Conservation (phyloP, 2,113 vertebrate species). For the Ariopsis seemanni region DNA sequence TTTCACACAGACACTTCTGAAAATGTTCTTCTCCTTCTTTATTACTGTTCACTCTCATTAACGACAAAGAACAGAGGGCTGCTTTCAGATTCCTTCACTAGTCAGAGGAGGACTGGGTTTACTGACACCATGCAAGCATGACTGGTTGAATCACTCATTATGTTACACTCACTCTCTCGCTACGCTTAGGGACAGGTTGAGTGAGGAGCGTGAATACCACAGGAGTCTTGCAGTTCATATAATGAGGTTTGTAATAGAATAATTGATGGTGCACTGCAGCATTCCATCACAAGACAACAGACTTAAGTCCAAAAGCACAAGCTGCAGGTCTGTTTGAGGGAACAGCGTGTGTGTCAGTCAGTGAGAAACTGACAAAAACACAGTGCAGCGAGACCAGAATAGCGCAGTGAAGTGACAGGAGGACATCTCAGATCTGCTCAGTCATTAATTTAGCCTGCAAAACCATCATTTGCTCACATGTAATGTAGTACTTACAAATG, state of each 20-base stretch:
- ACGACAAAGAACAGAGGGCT: slow-evolving; percentile 20
- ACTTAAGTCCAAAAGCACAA: neutral
- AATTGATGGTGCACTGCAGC: slow-evolving; percentile 44
- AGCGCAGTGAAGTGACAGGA: neutral
- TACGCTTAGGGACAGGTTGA: slow-evolving; percentile 16
- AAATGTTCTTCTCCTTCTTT: slow-evolving; percentile 2
- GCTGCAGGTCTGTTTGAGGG: slow-evolving; percentile 27
- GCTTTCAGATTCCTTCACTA: slow-evolving; percentile 26
- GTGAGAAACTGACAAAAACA: slow-evolving; percentile 41
- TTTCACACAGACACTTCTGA: slow-evolving; percentile 12
- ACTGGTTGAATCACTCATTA: slow-evolving; percentile 24
- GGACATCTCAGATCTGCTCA: slow-evolving; percentile 1
- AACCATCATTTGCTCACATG: neutral
- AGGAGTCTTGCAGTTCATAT: slow-evolving; percentile 36
- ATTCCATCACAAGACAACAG: slow-evolving; percentile 29
- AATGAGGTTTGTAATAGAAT: slow-evolving; percentile 52
- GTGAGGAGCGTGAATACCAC: slow-evolving; percentile 30
- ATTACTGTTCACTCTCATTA: neutral
- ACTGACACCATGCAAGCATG: neutral
- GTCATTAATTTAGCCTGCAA: neutral
- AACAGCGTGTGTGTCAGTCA: slow-evolving; percentile 50
- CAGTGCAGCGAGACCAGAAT: slow-evolving; percentile 54
- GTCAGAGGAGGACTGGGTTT: neutral
- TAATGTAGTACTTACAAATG: neutral
- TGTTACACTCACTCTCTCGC: neutral